A percentile compares a stretch with the other conserved stretches of the same genome.
Evolutionary conservation across 2,113 vertebrate species (phyloP).

Genomic region (Erythrocercus mccallii): DNA sequence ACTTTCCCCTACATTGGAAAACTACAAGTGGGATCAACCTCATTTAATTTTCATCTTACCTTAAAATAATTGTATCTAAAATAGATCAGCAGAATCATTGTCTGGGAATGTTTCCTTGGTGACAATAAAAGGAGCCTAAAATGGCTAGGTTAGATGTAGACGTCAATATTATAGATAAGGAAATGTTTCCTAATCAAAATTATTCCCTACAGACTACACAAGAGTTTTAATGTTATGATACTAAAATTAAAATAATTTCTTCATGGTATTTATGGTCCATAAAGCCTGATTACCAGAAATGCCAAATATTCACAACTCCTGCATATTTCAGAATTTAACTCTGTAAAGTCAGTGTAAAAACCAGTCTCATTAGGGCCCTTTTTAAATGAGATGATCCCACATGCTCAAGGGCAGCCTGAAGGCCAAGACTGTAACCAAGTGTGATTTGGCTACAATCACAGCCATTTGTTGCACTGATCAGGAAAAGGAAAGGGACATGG

Average conservation of each 20-base stretch:
- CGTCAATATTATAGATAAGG: neutral
- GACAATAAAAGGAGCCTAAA: neutral
- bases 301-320: neutral
- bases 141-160: neutral
- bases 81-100: neutral
- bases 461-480: neutral
- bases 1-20: neutral
- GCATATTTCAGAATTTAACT: neutral
- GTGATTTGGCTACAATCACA: neutral
- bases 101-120: neutral
- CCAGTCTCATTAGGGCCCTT: neutral
- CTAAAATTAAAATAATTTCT: neutral
- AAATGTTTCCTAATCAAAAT: neutral
- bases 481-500: neutral
- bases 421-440: neutral
- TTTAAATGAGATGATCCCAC: accelerated
- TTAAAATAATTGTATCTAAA: neutral
- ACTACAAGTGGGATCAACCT: neutral
- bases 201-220: neutral
- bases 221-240: neutral
- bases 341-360: neutral
- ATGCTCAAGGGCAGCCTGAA: neutral
- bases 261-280: neutral
- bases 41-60: neutral
- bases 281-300: neutral